These are phyloP conservation scores for Ochropacha duplaris DNA, from an alignment of 2,888 invertebrate species.

Conservation along the genomic window DNA sequence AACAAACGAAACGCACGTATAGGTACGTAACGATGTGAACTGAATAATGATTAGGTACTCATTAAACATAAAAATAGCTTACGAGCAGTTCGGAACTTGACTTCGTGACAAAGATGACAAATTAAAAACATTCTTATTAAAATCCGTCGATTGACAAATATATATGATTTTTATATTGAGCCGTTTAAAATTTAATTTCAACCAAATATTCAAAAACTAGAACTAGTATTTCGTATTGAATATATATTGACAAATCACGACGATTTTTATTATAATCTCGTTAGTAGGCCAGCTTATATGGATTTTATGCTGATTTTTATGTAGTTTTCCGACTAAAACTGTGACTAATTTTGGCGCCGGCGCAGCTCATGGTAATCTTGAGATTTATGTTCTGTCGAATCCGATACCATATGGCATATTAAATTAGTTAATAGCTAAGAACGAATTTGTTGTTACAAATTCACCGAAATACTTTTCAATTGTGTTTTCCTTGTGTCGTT, in stretches of 20 bases:
- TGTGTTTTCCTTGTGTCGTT: neutral
- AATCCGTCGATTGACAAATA: neutral
- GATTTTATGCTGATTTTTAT: slow-evolving; percentile 2
- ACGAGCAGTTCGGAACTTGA: neutral
- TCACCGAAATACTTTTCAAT: neutral
- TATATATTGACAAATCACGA: neutral
- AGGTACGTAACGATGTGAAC: too few species aligned
- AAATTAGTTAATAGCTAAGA: neutral
- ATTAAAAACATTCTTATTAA: neutral
- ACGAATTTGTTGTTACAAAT: neutral
- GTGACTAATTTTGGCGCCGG: slow-evolving; percentile 8
- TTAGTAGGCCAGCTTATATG: neutral
- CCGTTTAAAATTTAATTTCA: neutral
- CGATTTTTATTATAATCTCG: slow-evolving; percentile 1
- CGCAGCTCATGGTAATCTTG: slow-evolving; percentile 20
- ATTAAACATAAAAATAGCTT: too few species aligned
- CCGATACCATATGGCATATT: slow-evolving; percentile 5
- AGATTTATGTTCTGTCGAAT: slow-evolving; percentile 31
- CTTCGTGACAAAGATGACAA: neutral
- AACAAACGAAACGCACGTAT: too few species aligned
- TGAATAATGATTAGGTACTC: too few species aligned
- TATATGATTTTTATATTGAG: neutral
- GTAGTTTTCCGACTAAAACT: neutral
- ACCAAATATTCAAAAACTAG: neutral
- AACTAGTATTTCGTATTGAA: neutral